phyloP scores from a whole-genome alignment of 2,113 vertebrate genomes.

The Mionectes macconnelli region DNA sequence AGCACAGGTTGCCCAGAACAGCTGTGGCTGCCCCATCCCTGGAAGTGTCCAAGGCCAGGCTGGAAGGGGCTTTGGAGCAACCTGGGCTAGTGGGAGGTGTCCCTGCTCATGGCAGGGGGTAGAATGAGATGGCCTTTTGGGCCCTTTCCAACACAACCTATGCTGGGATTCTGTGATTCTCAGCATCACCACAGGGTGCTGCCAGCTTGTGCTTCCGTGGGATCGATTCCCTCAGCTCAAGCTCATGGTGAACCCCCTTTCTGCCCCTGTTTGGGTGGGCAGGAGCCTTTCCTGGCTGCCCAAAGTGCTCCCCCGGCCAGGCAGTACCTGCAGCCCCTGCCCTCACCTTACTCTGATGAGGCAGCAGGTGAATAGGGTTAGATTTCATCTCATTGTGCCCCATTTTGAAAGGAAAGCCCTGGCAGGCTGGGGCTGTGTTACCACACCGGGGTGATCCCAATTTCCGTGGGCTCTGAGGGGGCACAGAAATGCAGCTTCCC shows the following conservation, averaged over 20 bases:
- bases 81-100: not conserved
- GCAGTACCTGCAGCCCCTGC: not conserved
- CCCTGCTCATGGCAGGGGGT: not conserved
- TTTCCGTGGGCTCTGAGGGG: not conserved
- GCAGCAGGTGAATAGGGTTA: not conserved
- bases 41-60: not conserved
- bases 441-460: fast-evolving
- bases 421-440: not conserved
- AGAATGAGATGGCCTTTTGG: not conserved
- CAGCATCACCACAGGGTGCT: not conserved
- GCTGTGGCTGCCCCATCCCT: not conserved
- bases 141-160: not conserved
- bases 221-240: fast-evolving
- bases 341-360: not conserved
- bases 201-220: not conserved
- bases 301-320: not conserved
- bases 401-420: not conserved
- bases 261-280: not conserved
- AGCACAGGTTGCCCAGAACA: not conserved
- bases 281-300: not conserved
- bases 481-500: not conserved
- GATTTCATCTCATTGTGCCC: not conserved
- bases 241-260: not conserved
- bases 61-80: not conserved
- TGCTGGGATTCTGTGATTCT: not conserved